Conservation (phyloP, 2,113 vertebrate species). For the Odocoileus hemionus region DNA sequence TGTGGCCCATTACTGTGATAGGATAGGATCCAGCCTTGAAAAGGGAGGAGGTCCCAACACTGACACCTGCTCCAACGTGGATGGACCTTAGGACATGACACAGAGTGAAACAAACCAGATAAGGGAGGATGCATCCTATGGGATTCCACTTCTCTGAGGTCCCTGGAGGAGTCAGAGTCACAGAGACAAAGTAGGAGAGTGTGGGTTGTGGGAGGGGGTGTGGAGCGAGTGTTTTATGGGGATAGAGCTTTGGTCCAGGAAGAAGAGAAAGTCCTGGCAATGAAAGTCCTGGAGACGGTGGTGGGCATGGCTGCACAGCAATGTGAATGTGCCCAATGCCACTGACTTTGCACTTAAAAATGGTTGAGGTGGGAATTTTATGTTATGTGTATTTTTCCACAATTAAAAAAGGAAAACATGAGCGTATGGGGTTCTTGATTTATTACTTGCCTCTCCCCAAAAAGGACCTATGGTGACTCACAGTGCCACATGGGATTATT, state of each 20-base stretch:
- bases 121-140: accelerated
- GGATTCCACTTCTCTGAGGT: accelerated
- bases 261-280: background rate
- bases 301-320: accelerated
- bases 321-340: accelerated
- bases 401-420: background rate
- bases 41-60: background rate
- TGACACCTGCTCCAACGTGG: accelerated
- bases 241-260: accelerated
- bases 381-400: accelerated
- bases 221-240: accelerated
- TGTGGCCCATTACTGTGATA: accelerated
- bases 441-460: background rate
- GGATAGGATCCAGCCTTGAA: accelerated
- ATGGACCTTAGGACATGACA: accelerated
- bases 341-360: accelerated
- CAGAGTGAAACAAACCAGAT: background rate
- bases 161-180: background rate
- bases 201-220: accelerated
- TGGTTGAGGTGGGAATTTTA: accelerated
- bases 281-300: accelerated
- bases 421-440: background rate
- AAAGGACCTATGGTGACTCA: background rate
- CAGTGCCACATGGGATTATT: no score
- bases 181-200: background rate